Base-by-base conservation (phyloP, 1,140 invertebrate species). In the Bombus affinis region DNA sequence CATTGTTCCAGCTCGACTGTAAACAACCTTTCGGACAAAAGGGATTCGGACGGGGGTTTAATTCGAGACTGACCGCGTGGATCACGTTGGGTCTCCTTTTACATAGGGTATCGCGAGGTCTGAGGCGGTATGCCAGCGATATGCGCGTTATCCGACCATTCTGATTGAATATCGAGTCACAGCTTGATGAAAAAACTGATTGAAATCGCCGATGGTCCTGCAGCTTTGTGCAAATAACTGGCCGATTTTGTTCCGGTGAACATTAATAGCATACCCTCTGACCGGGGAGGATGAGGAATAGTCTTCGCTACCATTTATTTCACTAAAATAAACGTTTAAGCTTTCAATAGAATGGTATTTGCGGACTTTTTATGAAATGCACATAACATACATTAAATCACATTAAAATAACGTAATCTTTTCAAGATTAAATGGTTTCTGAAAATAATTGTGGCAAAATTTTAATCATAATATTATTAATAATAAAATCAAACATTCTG, bases 151-250 rank as follows among this genome's bases (percentile, higher is more conserved):
- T 57, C 74, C 47, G n/a, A 18, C 2, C 72, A 8, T 32, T 53
- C 84, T 73, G 86, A 89, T 89, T 80, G 88, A 81, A 85, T 81
- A 81, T 89, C 73, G 86, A 88, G 85, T 78, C 73, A 39, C 25
- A 74, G 87, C 72, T 42, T 59, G 74, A 89, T 89, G 79, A 62
- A 76, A 88, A 89, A 89, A 89, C 47, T 74, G 76, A 89, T 89
- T 89, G 88, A 70, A 81, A 88, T 88, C 77, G 78, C 13, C 32
- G 47, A 9, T 68, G 44, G 86, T 15, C 5, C 53, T 8, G 53
- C 9, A 53, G 42, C n/a, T 9, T 9, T 22, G 81, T 68, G 72
- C 37, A 83, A 83, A 83, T 76, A 83, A 18, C 59, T 18, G 47
- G 6, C 47, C 47, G 47, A 53, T 22, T 22, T 22, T 53, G 18